Evolutionary conservation across 2,113 vertebrate genomes (phyloP), one percentile per base, ranked within the genome.

Genomic region (Sinocyclocheilus anophthalmus): DNA sequence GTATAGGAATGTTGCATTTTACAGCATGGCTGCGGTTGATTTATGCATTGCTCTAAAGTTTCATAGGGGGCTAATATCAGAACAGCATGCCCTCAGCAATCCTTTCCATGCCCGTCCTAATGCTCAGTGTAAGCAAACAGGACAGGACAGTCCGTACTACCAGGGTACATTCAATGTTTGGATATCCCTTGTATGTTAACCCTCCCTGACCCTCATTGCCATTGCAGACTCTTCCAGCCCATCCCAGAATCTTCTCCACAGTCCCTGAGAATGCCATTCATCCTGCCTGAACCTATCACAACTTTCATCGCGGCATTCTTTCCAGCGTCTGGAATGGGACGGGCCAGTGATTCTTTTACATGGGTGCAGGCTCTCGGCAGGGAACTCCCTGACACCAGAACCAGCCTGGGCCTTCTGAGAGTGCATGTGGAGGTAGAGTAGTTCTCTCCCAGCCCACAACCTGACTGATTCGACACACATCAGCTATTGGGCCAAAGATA

Each of bases 241-340:
- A 4, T 33, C 76, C 81, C 67, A 86, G 75, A 81, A 83, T 76
- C 90, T 53, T 72, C 80, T 45, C 77, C 75, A 37, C 24, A 55
- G 22, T 76, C 83, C 82, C 50, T n/a, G 73, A 77, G 76, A 78
- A 85, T 83, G 76, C 80, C 87, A 81, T 84, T 90, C 87, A 88
- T 76, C 84, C 84, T 79, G 83, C 89, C 76, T 82, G 79, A 75
- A 84, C 88, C 86, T 87, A 90, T 90, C 87, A 85, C 72, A 86
- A 86, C 87, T 88, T 91, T 88, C 85, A 90, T 81, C 81, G 57
- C 84, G 8, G 24, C 88, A 89, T 90, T 93, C 86, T 87, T 92
- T 90, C 75, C 89, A 70, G 65, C 22, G 61, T 88, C 67, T 87
- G 26, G 84, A 90, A 87, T 63, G 73, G 85, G 87, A 72, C 72